Base-by-base conservation (phyloP, 2,113 vertebrate genomes). In the Prionailurus bengalensis region DNA sequence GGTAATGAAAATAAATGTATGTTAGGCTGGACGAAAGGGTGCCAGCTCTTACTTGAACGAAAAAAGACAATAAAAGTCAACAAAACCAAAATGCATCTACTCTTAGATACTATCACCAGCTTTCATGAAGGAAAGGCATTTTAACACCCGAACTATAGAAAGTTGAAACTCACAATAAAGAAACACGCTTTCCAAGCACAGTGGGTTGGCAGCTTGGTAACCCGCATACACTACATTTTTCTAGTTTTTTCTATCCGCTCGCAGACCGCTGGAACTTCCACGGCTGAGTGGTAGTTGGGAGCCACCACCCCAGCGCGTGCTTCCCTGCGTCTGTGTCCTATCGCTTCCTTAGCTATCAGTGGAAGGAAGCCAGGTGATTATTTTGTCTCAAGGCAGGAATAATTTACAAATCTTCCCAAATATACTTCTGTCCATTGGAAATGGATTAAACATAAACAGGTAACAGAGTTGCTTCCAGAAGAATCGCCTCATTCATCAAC, bases 291-390 rank as follows among this genome's bases (percentile, higher is more conserved):
- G 14, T 2, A 17, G 2, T 5, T 58, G 76, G 51, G 27, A 29
- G 0, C 6, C 29, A 1, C 51, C 0, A 2, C 3, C 14, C 17
- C 7, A 42, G 0, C 0, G 6, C 4, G 0, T 2, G 7, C 48
- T n/a, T 10, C 53, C 1, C 29, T 21, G 17, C 21, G 11, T 17
- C 3, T 25, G 19, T 19, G 58, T 29, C 8, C 7, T 63, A 16
- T 79, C 61, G 61, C 39, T 31, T 45, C 86, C 48, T 89, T 48
- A 81, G 76, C 66, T 81, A 3, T 51, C 58, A 63, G 45, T 12
- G 29, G 68, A 61, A 63, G 33, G 51, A 66, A 83, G 48, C 61
- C n/a, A 27, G 42, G 29, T 76, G 53, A 14, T 91, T 95, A 23
- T 68, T 87, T 48, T 82, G 45, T n/a, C 25, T 97, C 86, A 89